phyloP scores from a whole-genome alignment of 2,113 vertebrate species.

The Chloebia gouldiae region DNA sequence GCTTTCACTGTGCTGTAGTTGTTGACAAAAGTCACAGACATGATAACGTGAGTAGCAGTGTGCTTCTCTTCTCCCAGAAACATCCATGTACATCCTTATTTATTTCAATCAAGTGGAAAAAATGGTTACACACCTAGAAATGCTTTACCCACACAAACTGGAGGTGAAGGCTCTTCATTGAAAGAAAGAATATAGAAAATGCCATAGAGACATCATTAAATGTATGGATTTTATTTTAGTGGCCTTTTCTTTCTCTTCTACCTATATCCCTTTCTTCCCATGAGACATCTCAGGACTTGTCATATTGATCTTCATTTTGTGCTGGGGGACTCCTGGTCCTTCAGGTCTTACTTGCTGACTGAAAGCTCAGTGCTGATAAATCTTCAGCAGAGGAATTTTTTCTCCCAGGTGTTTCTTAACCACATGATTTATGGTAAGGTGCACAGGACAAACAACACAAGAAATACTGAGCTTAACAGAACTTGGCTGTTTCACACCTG shows the following conservation, averaged over 20 bases:
- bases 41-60: neutral
- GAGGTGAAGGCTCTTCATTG: neutral
- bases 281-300: neutral
- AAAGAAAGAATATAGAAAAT: neutral
- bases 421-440: neutral
- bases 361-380: neutral
- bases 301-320: neutral
- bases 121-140: neutral
- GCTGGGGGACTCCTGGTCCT: neutral
- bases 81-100: neutral
- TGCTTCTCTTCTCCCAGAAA: neutral
- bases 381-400: neutral
- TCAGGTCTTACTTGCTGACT: neutral
- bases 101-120: neutral
- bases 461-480: neutral
- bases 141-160: neutral
- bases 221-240: neutral
- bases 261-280: neutral
- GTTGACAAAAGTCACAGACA: neutral
- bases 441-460: neutral
- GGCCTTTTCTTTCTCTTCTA: neutral
- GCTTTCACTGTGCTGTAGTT: neutral
- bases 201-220: neutral
- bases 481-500: neutral
- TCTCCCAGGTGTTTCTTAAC: neutral